A percentile compares a stretch with the other conserved stretches of the same genome.
Conservation (phyloP, 30 jellyfish, hydroid and myxozoan species). For the Aurelia aurita complex sp. Pacific region DNA sequence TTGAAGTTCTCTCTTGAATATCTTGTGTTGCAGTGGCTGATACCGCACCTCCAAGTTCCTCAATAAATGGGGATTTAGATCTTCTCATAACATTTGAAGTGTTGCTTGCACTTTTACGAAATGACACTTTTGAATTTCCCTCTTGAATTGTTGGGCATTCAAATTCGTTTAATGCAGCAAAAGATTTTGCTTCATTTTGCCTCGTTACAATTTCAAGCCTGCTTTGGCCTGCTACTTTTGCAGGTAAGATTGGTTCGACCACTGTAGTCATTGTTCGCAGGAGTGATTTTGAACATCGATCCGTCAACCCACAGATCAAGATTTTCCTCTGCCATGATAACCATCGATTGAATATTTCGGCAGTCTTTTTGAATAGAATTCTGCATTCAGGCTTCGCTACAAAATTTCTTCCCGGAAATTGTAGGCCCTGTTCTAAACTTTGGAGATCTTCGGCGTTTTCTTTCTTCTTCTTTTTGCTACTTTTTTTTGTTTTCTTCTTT, state of each 20-base stretch:
- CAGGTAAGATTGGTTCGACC: constrained; percentile 74
- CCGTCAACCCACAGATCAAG: constrained; percentile 60
- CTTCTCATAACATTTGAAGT: no score
- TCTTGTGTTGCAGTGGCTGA: no score
- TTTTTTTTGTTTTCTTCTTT: not conserved
- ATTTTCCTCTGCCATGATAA: constrained; percentile 73
- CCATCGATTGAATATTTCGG: constrained; percentile 47
- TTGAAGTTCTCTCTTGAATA: no score
- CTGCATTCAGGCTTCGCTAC: constrained; percentile 55
- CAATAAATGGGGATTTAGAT: no score
- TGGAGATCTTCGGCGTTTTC: not conserved
- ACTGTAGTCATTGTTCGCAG: constrained; percentile 66
- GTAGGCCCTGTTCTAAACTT: constrained; percentile 3
- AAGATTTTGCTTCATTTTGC: no score
- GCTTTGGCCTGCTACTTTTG: not conserved
- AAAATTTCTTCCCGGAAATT: constrained; percentile 5
- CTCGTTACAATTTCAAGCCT: no score
- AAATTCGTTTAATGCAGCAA: no score
- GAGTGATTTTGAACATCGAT: constrained; percentile 59
- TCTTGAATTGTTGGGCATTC: no score
- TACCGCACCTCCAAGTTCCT: no score
- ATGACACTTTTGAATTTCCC: no score
- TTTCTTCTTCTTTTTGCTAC: constrained; percentile 3
- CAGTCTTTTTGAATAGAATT: constrained; percentile 30
- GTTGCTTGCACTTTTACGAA: no score